phyloP scores from a whole-genome alignment of 2,113 vertebrate species.

The Girardinichthys multiradiatus region DNA sequence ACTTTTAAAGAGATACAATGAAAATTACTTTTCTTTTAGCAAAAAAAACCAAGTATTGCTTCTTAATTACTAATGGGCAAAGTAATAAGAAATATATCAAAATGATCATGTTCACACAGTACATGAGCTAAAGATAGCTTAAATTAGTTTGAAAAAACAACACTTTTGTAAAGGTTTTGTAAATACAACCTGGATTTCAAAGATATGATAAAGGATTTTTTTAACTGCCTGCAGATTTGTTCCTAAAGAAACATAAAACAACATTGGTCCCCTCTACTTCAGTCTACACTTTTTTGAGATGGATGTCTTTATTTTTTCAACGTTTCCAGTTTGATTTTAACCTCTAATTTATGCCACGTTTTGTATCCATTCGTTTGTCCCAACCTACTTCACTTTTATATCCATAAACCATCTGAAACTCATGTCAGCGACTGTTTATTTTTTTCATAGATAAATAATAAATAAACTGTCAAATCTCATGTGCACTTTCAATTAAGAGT shows the following conservation, averaged over 20 bases:
- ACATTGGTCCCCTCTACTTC: not conserved
- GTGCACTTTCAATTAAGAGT: too few relatives aligned
- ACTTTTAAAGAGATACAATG: conserved; percentile 1
- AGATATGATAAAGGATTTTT: not conserved
- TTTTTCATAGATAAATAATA: too few relatives aligned
- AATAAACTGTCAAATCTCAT: too few relatives aligned
- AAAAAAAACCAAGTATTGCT: not conserved
- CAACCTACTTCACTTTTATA: too few relatives aligned
- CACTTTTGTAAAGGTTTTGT: not conserved
- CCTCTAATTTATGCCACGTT: not conserved
- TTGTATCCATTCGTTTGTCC: too few relatives aligned
- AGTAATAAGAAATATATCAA: not conserved
- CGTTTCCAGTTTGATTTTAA: not conserved
- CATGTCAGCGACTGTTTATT: not conserved
- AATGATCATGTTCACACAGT: not conserved
- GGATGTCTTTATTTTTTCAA: not conserved
- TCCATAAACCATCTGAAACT: not conserved
- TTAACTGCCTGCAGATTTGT: not conserved
- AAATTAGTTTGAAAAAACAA: not conserved
- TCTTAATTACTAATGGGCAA: not conserved
- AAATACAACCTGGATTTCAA: not conserved
- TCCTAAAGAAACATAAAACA: not conserved
- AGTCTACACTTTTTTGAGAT: not conserved
- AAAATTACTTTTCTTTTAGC: not conserved
- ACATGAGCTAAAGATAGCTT: not conserved